Base-by-base conservation (phyloP, 2,888 invertebrate genomes). In the Ametastegia equiseti region DNA sequence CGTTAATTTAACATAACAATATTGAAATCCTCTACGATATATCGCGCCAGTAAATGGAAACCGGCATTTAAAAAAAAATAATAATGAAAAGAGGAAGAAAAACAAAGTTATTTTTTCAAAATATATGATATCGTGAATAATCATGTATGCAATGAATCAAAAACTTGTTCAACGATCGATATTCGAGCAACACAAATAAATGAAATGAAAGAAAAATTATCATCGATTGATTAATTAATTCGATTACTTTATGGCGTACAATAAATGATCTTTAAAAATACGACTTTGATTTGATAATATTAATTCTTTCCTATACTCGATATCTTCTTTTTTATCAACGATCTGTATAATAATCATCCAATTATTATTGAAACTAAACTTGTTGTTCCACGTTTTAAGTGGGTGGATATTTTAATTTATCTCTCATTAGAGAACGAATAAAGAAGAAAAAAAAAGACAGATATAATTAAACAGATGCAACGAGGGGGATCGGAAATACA, bases 371-470 rank as follows among this genome's bases (percentile, higher is more conserved):
- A 23, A 50, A 54, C 23, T 23, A 5, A 4, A 69, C 19, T 69
- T 69, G 39, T 42, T 42, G 13, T 19, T 42, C 42, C 11, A 69
- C 27, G 39, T 45, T 39, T 9, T 15, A 73, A 73, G 73, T 73
- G 73, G 73, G 73, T 9, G 47, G 47, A 73, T 73, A 30, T 73
- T 47, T n/a, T n/a, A n/a, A 73, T 47, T 73, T 73, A 73, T 73
- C 47, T 73, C n/a, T n/a, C n/a, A 23, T 47, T n/a, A 50, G 42
- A 33, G 19, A 47, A 39, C 30, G 9, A 13, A 54, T 54, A 19
- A 23, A 54, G 54, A 19, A 54, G 54, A n/a, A 27, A 13, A 30
- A 73, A 23, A 30, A 47, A 30, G n/a, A 33, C n/a, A n/a, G 27
- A 30, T 19, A 33, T 27, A 15, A 63, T 33, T 30, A 33, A 33